Evolutionary conservation across 2,888 invertebrate genomes (phyloP).

Genomic region (Nymphalis c-album): DNA sequence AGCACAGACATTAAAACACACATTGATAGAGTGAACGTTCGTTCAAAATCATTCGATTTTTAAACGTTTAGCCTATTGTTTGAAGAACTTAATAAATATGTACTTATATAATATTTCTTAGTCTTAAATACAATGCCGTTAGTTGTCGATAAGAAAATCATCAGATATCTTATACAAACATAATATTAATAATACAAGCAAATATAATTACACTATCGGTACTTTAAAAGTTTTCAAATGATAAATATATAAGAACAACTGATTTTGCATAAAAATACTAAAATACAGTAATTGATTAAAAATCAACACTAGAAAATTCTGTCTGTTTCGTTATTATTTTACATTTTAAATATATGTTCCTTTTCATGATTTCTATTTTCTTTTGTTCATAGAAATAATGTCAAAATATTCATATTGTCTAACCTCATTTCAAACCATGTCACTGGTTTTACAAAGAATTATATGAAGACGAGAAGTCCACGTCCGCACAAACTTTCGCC

Average conservation of each 20-base stretch:
- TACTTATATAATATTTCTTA: too few species aligned
- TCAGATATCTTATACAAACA: too few species aligned
- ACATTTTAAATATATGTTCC: neutral
- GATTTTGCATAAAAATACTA: too few species aligned
- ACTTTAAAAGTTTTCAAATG: too few species aligned
- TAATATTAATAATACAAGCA: too few species aligned
- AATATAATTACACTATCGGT: too few species aligned
- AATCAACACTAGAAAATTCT: too few species aligned
- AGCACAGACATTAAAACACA: conserved; percentile 2
- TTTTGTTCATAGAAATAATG: neutral
- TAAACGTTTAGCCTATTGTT: neutral
- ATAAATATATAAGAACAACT: too few species aligned
- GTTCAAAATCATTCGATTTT: conserved; percentile 6
- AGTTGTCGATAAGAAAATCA: too few species aligned
- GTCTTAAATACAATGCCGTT: too few species aligned
- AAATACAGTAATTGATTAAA: too few species aligned
- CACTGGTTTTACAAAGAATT: conserved; percentile 8
- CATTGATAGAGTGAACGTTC: conserved; percentile 10
- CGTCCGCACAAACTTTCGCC: conserved; percentile 21
- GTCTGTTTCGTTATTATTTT: neutral
- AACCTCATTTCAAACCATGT: conserved; percentile 16
- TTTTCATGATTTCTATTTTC: neutral
- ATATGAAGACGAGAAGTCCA: neutral
- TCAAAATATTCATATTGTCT: neutral
- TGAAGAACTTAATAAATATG: too few species aligned